phyloP scores from a whole-genome alignment of 64 coral and sea anemone genomes.

The Acropora tenuis region DNA sequence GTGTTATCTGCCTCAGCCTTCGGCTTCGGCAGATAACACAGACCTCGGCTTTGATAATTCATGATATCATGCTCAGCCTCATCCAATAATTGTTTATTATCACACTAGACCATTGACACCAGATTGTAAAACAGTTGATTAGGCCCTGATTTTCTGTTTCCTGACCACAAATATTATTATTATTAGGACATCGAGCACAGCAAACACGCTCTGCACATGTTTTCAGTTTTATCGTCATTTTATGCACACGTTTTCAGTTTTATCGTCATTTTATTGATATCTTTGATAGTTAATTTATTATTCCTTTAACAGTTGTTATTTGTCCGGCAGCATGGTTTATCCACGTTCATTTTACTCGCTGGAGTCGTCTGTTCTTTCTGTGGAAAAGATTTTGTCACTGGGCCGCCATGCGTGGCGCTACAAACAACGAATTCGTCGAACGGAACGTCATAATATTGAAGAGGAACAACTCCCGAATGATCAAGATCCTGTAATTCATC shows the following conservation, averaged over 20 bases:
- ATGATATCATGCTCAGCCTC: too few relatives aligned
- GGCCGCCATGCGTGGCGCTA: constrained; percentile 29
- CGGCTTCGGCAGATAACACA: too few relatives aligned
- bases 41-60: too few relatives aligned
- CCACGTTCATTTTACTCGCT: constrained; percentile 19
- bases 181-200: neutral
- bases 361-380: neutral
- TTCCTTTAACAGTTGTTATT: neutral
- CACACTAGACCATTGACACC: too few relatives aligned
- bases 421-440: constrained; percentile 21
- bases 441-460: neutral
- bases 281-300: neutral
- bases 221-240: neutral
- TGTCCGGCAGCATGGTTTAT: too few relatives aligned
- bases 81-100: too few relatives aligned
- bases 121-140: too few relatives aligned
- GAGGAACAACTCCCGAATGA: constrained; percentile 1
- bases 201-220: neutral
- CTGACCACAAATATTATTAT: too few relatives aligned
- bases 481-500: too few relatives aligned
- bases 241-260: neutral
- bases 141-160: too few relatives aligned
- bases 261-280: constrained; percentile 19
- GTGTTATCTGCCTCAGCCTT: too few relatives aligned
- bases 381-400: neutral